These are phyloP conservation scores for Lithophane socia DNA, from an alignment of 2,888 invertebrate species.

Conservation along the genomic window DNA sequence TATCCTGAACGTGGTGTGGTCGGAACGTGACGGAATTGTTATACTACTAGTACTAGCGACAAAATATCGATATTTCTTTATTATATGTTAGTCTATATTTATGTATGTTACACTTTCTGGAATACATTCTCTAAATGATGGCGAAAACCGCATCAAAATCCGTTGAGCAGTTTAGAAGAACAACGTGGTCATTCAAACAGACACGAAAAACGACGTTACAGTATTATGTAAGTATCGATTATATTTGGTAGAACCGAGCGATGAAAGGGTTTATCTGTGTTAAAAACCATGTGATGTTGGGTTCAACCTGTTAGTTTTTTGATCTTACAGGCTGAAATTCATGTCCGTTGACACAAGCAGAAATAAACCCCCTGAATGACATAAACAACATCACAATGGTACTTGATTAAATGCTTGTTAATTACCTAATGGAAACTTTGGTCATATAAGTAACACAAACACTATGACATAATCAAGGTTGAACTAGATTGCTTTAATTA, in stretches of 20 bases:
- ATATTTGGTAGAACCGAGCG: not conserved
- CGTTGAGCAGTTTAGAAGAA: not conserved
- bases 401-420: conserved; percentile 3
- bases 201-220: too few relatives aligned
- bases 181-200: not conserved
- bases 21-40: not conserved
- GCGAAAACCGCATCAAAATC: not conserved
- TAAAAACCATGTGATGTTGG: not conserved
- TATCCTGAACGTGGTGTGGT: not conserved
- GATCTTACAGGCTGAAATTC: not conserved
- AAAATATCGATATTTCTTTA: not conserved
- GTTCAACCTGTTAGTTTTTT: not conserved
- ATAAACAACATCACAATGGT: not conserved
- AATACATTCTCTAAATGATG: not conserved
- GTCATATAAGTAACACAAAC: conserved; percentile 6
- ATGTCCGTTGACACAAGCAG: not conserved
- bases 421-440: conserved; percentile 35
- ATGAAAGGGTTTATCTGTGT: not conserved
- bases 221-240: too few relatives aligned
- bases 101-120: not conserved
- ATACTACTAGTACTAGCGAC: not conserved
- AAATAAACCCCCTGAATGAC: not conserved
- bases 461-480: conserved; percentile 31
- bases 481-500: conserved; percentile 29
- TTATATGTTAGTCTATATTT: not conserved